phyloP scores from a whole-genome alignment of 35 echinoderm and acorn worm species.

The Holothuria glaberrima region DNA sequence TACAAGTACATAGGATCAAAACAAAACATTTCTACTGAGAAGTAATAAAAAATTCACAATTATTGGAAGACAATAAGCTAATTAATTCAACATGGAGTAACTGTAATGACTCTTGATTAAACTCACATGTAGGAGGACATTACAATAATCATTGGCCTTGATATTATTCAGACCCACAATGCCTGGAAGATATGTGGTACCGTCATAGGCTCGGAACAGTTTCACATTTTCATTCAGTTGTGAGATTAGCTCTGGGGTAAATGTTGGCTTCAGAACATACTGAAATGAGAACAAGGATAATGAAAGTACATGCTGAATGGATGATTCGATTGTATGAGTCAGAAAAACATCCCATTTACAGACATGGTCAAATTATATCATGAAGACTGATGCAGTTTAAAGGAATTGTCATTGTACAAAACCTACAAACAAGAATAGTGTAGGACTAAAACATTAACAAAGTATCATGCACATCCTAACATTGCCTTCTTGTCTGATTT shows the following conservation, averaged over 20 bases:
- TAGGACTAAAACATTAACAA: no score
- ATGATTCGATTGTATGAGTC: background rate
- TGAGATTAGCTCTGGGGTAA: constrained; percentile 64
- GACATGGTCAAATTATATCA: background rate
- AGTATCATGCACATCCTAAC: no score
- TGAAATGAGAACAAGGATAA: constrained; percentile 7
- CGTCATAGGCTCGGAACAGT: constrained; percentile 88
- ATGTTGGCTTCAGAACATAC: constrained; percentile 97
- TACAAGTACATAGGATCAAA: no score
- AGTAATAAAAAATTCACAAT: no score
- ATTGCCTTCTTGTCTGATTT: no score
- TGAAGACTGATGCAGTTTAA: no score
- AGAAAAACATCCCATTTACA: background rate
- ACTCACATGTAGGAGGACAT: constrained; percentile 98
- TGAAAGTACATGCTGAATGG: background rate
- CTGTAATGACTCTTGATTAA: background rate
- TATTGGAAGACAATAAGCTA: no score
- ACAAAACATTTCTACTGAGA: no score
- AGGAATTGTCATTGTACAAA: no score
- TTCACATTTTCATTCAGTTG: constrained; percentile 75
- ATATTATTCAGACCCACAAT: constrained; percentile 97
- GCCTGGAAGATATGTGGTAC: constrained; percentile 90
- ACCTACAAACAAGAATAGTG: no score
- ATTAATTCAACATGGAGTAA: no score
- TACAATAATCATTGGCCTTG: constrained; percentile 99